Conservation (phyloP, 1,140 invertebrate species). For the Potamilus streckersoni region DNA sequence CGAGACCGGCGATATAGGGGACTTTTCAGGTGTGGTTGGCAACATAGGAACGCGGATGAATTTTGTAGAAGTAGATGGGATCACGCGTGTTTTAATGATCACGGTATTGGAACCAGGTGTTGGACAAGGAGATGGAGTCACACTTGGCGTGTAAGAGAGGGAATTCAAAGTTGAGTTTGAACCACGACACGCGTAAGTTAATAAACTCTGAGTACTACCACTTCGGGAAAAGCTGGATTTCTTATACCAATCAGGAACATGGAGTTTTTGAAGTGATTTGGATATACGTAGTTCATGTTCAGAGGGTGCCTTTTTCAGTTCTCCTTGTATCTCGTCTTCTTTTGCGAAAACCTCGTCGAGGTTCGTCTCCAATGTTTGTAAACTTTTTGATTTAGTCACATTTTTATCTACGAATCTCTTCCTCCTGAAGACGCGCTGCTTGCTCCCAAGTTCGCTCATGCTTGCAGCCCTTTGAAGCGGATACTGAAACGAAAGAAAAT, state of each 20-base stretch:
- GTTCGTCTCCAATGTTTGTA: conserved; percentile 60
- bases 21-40: conserved; percentile 36
- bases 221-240: conserved; percentile 73
- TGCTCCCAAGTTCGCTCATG: conserved; percentile 55
- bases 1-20: conserved; percentile 25
- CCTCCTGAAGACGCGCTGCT: conserved; percentile 32
- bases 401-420: conserved; percentile 51
- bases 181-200: conserved; percentile 47
- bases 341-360: conserved; percentile 52
- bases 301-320: conserved; percentile 75
- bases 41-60: conserved; percentile 36
- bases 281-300: conserved; percentile 94
- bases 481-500: conserved; percentile 57
- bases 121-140: conserved; percentile 55
- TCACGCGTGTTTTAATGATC: conserved; percentile 57
- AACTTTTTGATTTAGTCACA: conserved; percentile 61
- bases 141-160: conserved; percentile 41
- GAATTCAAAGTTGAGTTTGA: conserved; percentile 55
- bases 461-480: conserved; percentile 56
- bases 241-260: conserved; percentile 95
- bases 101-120: conserved; percentile 43
- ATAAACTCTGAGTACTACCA: conserved; percentile 51
- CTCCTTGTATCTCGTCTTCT: conserved; percentile 72
- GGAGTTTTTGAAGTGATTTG: conserved; percentile 89
- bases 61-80: conserved; percentile 26